These are phyloP conservation scores for Aselliscus stoliczkanus DNA, from an alignment of 2,797 vertebrate species.

Conservation along the genomic window DNA sequence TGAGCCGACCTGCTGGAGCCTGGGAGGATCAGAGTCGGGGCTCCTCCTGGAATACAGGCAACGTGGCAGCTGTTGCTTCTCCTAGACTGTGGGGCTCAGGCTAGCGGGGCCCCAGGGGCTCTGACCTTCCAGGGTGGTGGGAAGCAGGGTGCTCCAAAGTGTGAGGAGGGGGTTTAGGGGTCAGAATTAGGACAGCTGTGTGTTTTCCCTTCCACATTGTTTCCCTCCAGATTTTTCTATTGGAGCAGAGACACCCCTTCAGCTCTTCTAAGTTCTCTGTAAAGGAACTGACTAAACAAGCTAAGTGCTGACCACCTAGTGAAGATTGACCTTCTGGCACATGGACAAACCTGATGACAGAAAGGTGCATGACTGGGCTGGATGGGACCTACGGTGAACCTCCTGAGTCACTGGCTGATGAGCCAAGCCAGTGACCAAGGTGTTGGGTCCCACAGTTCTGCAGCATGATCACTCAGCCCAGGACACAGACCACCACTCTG, in stretches of 20 bases:
- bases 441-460: rapidly evolving
- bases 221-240: background rate
- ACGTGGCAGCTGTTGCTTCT: background rate
- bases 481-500: background rate
- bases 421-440: background rate
- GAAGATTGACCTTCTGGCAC: background rate
- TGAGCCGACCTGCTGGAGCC: conserved; percentile 66
- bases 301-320: background rate
- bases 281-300: background rate
- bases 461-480: background rate
- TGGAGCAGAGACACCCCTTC: background rate
- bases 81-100: background rate
- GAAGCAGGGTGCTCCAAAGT: background rate
- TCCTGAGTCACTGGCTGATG: background rate
- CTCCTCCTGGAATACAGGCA: background rate
- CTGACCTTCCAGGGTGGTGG: background rate
- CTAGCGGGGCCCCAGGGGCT: background rate
- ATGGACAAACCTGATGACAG: background rate
- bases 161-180: background rate
- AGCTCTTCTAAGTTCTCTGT: background rate
- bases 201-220: background rate
- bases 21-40: conserved; percentile 10
- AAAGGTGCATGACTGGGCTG: background rate
- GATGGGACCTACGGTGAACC: background rate
- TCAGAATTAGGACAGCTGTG: background rate